Evolutionary conservation across 2,888 invertebrate species (phyloP), one percentile per base, ranked within the genome.

Genomic region (Drepanosiphum platanoidis): DNA sequence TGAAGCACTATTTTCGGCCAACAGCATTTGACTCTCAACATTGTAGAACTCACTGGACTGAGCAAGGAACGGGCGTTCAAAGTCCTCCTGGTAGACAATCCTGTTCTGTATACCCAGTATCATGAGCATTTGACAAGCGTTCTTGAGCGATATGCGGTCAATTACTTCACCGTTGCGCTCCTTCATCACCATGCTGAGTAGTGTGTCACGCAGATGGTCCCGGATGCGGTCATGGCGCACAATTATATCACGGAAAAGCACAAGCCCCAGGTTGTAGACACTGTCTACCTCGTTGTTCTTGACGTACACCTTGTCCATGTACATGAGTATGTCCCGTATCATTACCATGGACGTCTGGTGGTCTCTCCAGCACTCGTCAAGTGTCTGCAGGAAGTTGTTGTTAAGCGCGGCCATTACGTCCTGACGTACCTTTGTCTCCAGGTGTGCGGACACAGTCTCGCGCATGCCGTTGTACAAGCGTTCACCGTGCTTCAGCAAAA

Each of bases 271-370:
- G 91, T 99, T 98, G 91, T 99, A 99, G 82, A 99, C 99, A 91
- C 98, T 98, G 90, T 99, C 98, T 86, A 99, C 97, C 91, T 96
- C 97, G 90, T 99, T 97, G 90, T 99, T 98, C 89, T 97, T 96
- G 78, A 99, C 99, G 91, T 98, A 99, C 79, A 99, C 99, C 88
- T 99, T 93, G 91, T 99, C 99, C 99, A 99, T 99, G 90, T 99
- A 99, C 99, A 99, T 99, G 52, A 99, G 93, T 89, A 99, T 99
- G 90, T 99, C 99, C 88, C 99, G 93, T 88, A 99, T 99, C 99
- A 99, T 99, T 83, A 99, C 98, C 99, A 99, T 99, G 84, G 99
- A 98, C 32, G 99, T 99, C 90, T 99, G 99, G 91, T 99, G 99
- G 90, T 99, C 99, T 88, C 96, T 97, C 99, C 99, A 99, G 3